phyloP scores from a whole-genome alignment of 2,113 vertebrate genomes.

The Xiphophorus couchianus region DNA sequence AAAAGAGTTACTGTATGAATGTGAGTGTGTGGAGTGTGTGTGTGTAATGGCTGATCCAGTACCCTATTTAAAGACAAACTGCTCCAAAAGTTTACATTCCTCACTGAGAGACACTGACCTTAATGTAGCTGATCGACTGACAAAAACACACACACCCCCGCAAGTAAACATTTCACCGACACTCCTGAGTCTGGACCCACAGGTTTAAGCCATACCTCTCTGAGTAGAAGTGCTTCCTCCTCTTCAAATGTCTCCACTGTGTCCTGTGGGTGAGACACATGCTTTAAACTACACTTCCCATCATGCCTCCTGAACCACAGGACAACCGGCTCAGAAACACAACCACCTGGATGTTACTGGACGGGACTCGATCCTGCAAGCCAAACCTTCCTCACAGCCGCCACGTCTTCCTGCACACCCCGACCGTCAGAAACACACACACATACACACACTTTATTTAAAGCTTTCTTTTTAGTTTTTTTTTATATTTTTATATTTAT shows the following conservation, averaged over 20 bases:
- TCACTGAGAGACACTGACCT: slow-evolving; percentile 68
- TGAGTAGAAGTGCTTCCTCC: slow-evolving; percentile 77
- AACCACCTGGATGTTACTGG: slow-evolving; percentile 26
- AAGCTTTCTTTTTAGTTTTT: slow-evolving; percentile 69
- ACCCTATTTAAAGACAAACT: slow-evolving; percentile 67
- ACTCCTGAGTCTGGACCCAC: slow-evolving; percentile 61
- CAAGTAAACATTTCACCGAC: slow-evolving; percentile 32
- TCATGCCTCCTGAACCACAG: slow-evolving; percentile 59
- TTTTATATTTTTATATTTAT: slow-evolving; percentile 83
- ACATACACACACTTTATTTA: slow-evolving; percentile 67
- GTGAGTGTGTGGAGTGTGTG: slow-evolving; percentile 4
- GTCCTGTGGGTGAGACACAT: slow-evolving; percentile 70
- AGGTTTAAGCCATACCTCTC: slow-evolving; percentile 79
- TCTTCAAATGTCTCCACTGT: slow-evolving; percentile 67
- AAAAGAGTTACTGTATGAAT: slow-evolving; percentile 27
- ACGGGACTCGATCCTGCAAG: slow-evolving; percentile 50
- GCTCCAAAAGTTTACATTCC: slow-evolving; percentile 75
- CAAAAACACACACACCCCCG: slow-evolving; percentile 32
- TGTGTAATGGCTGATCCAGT: slow-evolving; percentile 51
- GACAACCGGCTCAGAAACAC: slow-evolving; percentile 15
- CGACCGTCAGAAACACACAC: slow-evolving; percentile 43
- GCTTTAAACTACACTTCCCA: slow-evolving; percentile 76
- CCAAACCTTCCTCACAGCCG: slow-evolving; percentile 50
- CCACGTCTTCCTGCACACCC: slow-evolving; percentile 65
- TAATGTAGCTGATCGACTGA: slow-evolving; percentile 58